Conservation (phyloP, 1,140 invertebrate species). For the Zaprionus tsacasi region DNA sequence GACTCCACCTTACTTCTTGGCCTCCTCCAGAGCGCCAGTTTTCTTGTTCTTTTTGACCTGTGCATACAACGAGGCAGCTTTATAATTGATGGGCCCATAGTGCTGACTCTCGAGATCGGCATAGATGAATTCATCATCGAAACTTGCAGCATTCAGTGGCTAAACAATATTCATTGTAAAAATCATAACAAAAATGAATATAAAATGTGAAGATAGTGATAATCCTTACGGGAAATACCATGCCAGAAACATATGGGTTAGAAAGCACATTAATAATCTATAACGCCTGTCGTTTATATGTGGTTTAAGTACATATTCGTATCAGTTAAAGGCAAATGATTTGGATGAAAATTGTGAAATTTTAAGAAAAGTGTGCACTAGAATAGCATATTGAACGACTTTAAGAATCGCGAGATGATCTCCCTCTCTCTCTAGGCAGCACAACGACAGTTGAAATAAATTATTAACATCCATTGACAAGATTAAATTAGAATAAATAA, state of each 20-base stretch:
- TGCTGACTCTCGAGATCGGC: conserved; percentile 93
- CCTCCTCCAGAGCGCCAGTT: conserved; percentile 67
- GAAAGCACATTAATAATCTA: conserved; percentile 56
- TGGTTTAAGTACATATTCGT: conserved; percentile 20
- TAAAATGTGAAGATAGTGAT: conserved; percentile 1
- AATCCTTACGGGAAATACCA: conserved; percentile 1
- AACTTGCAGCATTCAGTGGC: conserved; percentile 85
- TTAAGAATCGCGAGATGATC: conserved; percentile 36
- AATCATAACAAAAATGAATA: conserved; percentile 25
- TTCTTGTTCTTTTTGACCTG: conserved; percentile 88
- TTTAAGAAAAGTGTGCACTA: conserved; percentile 44
- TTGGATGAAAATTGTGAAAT: conserved; percentile 9
- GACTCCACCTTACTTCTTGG: conserved; percentile 55
- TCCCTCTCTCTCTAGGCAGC: conserved; percentile 19
- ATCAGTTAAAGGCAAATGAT: conserved; percentile 34
- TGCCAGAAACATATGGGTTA: conserved; percentile 21
- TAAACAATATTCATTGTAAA: conserved; percentile 63
- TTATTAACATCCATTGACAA: conserved; percentile 47
- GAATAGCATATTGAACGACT: conserved; percentile 53
- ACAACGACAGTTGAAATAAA: conserved; percentile 64
- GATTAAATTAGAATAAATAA: conserved; percentile 15
- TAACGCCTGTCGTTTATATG: conserved; percentile 50
- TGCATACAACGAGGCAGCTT: conserved; percentile 91
- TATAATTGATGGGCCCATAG: conserved; percentile 94
- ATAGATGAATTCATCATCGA: conserved; percentile 93